Base-by-base conservation (phyloP, 2,113 vertebrate genomes). In the Fukomys damarensis region DNA sequence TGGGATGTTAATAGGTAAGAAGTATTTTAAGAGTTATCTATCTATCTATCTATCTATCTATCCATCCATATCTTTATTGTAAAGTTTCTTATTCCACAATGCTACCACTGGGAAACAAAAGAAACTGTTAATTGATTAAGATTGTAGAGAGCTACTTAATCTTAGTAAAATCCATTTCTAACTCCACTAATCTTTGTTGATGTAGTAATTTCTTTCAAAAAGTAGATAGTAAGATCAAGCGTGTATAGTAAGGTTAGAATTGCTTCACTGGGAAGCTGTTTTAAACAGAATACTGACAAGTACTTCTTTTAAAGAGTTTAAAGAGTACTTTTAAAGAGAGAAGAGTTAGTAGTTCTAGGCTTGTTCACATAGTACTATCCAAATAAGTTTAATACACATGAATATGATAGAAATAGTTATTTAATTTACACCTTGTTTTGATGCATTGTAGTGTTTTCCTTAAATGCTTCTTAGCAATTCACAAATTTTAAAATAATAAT, bases 1-100 rank as follows among this genome's bases (percentile, higher is more conserved):
- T 99, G 99, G 99, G 99, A 99, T 95, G 87, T 99, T 7, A 98
- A 98, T 65, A 98, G 98, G 98, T 98, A 98, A 26, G 96, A 96
- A 79, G 11, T 59, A 59, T 7, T 85, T 96, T 59, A 49, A 72
- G 46, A 3, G 46, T 89, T 56, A 52, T n/a, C 5, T 2, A 8
- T 70, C 5, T 59, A 61, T 38, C 7, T 3, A 6, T 70, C 4
- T 59, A 52, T 38, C 6, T 2, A 3, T 70, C 3, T 61, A 61
- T 35, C 4, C 2, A 5, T 70, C 3, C 13, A 5, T 43, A 22
- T 35, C 19, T 30, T 35, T 65, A 4, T 22, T 9, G 26, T 58
- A 92, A 56, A 49, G 9, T 49, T 80, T 65, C 26, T 49, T 70
- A 77, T 54, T 63, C 28, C 24, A 85, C 5, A 9, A 7, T 59